phyloP scores from a whole-genome alignment of 2,797 vertebrate species.

The Myripristis murdjan region DNA sequence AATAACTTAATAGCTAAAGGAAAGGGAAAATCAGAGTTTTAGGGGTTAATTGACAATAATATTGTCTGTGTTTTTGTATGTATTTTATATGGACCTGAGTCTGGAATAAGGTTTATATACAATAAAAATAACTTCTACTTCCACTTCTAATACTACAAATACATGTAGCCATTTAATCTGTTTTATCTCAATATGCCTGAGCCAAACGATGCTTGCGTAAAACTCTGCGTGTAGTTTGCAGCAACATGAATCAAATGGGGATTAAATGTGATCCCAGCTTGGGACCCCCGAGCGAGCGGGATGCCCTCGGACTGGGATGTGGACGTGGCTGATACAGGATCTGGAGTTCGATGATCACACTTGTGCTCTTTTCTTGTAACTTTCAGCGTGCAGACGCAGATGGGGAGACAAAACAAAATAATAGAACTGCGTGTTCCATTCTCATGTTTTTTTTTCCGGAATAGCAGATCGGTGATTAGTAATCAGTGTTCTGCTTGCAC shows the following conservation, averaged over 20 bases:
- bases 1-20: too few relatives aligned
- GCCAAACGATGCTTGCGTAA: slow-evolving; percentile 9
- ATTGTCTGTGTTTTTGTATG: too few relatives aligned
- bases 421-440: slow-evolving; percentile 45
- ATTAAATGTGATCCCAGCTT: slow-evolving; percentile 55
- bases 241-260: slow-evolving; percentile 54
- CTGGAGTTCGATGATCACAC: slow-evolving; percentile 33
- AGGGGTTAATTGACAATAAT: too few relatives aligned
- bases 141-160: background rate
- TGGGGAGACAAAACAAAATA: slow-evolving; percentile 56
- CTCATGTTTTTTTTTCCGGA: slow-evolving; percentile 29
- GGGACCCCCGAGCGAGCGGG: slow-evolving; percentile 21
- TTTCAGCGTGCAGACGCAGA: slow-evolving; percentile 43
- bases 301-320: background rate
- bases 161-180: background rate
- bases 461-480: slow-evolving; percentile 70
- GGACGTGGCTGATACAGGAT: slow-evolving; percentile 15
- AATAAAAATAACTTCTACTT: background rate
- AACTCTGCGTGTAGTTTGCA: slow-evolving; percentile 30
- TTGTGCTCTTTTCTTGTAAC: slow-evolving; percentile 20
- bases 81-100: too few relatives aligned
- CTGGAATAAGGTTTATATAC: too few relatives aligned
- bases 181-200: background rate
- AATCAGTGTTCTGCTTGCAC: slow-evolving; percentile 71
- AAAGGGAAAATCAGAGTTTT: too few relatives aligned